Base-by-base conservation (phyloP, 2,113 vertebrate genomes). In the Petromus typicus region DNA sequence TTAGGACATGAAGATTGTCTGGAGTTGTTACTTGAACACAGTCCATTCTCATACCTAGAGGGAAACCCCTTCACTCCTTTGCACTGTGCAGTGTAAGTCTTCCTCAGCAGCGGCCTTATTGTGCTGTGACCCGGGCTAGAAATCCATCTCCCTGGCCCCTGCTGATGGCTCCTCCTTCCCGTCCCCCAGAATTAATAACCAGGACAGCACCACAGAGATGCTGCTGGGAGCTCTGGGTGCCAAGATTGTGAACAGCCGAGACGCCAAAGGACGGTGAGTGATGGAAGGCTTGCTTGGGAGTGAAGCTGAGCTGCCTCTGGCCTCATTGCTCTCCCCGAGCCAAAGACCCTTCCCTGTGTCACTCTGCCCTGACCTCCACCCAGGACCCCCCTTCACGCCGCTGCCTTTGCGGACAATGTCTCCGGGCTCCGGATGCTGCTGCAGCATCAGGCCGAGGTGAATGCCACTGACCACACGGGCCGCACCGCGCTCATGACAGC, bases 21-120 rank as follows among this genome's bases (percentile, higher is more conserved):
- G 97, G 99, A 98, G 97, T 98, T 99, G 99, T 99, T 99, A 99
- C 99, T 99, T 99, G 99, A 99, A 99, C 99, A 99, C 98, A 99
- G 99, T 98, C 98, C 98, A 48, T 99, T 99, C 97, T 99, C 99
- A 76, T 99, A 99, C 98, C 98, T 99, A 95, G 99, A 99, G 98
- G 99, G 99, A 98, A 99, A 99, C 92, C 98, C 98, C 92, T 99
- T 99, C 97, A 99, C 99, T 93, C 99, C 99, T 92, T 98, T 99
- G 98, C 99, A 99, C 99, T 99, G 99, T 99, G 99, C 99, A 98
- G 98, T 99, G 99, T 99, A 98, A 99, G 99, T 99, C 11, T 66
- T 57, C 45, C 1, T 59, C 3, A 16, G 18, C 3, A 10, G 78
- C 43, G 14, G n/a, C 14, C 34, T 1, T 8, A 34, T 20, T 43